These are phyloP conservation scores for Nomada goodeniana DNA, from an alignment of 2,888 invertebrate species.

Conservation along the genomic window DNA sequence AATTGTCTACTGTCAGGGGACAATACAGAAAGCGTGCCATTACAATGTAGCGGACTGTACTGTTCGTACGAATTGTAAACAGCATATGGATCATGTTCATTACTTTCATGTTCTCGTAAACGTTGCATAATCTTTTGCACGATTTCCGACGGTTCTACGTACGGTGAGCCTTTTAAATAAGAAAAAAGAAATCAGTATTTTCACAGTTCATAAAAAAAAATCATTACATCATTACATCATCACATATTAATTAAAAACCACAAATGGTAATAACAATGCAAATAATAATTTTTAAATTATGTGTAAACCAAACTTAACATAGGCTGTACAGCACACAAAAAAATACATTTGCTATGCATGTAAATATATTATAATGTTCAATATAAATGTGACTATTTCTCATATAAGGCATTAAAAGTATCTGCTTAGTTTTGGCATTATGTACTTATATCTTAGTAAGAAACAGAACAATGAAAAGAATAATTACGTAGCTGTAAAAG, in stretches of 20 bases:
- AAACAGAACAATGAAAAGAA: too few species aligned
- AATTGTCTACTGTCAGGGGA: conserved; percentile 82
- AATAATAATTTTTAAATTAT: neutral
- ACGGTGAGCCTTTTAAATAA: conserved; percentile 88
- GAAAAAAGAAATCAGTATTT: neutral
- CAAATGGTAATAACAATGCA: conserved; percentile 18
- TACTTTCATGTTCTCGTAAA: conserved; percentile 81
- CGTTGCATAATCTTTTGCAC: conserved; percentile 93
- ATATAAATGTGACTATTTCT: neutral
- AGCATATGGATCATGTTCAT: conserved; percentile 77
- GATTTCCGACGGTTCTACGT: conserved; percentile 92
- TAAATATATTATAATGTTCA: conserved; percentile 1
- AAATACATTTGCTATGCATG: neutral
- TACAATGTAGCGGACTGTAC: conserved; percentile 65
- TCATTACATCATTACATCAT: neutral
- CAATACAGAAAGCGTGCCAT: conserved; percentile 79
- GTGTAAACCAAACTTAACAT: neutral
- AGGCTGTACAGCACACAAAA: neutral
- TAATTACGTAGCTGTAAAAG: neutral
- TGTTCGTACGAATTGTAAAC: conserved; percentile 70
- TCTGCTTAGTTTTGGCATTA: too few species aligned
- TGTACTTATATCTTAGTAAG: too few species aligned
- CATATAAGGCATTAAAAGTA: too few species aligned
- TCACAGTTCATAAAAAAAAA: neutral
- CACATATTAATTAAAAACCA: conserved; percentile 10